These are phyloP conservation scores for Cichladusa arquata DNA, from an alignment of 2,113 vertebrate species.

Conservation along the genomic window DNA sequence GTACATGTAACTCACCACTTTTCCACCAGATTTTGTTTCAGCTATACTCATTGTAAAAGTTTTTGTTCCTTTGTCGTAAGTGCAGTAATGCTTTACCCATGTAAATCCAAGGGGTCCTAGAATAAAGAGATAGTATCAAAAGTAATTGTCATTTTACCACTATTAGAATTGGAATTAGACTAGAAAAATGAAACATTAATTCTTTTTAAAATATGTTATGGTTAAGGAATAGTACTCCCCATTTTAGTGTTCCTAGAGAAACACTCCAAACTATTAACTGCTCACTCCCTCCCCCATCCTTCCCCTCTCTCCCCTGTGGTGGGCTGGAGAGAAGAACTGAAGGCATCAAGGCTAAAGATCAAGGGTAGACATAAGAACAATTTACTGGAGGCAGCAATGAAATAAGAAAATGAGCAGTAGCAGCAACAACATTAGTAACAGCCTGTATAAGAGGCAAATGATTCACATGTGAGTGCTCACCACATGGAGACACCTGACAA, in stretches of 20 bases:
- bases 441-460: background rate
- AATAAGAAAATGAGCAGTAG: background rate
- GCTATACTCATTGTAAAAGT: slow-evolving; percentile 91
- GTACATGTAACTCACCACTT: slow-evolving; percentile 81
- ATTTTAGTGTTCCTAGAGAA: background rate
- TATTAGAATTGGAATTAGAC: background rate
- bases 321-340: background rate
- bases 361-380: background rate
- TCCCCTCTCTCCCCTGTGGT: background rate
- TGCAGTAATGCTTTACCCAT: slow-evolving; percentile 96
- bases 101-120: slow-evolving; percentile 94
- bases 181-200: background rate
- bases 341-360: background rate
- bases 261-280: background rate
- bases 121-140: background rate
- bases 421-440: background rate
- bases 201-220: background rate
- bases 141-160: background rate
- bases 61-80: slow-evolving; percentile 91
- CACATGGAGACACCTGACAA: background rate
- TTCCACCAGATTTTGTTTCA: slow-evolving; percentile 89
- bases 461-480: background rate
- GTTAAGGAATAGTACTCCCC: background rate
- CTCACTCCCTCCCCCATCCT: background rate
- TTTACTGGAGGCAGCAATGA: background rate